Evolutionary conservation across 2,113 vertebrate genomes (phyloP).

Genomic region (Tachycineta bicolor): DNA sequence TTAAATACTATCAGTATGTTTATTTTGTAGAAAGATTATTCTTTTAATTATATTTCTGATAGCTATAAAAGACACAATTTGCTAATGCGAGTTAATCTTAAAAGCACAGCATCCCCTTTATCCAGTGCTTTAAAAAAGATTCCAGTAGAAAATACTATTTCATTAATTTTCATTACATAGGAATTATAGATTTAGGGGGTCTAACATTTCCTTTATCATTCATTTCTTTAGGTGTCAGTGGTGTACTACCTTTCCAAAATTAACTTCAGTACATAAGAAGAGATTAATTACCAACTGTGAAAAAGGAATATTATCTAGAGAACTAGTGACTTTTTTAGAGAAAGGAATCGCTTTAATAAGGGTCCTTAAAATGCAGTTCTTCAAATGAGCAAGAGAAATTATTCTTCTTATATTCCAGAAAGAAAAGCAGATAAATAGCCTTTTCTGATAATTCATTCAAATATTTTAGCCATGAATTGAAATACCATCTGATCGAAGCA

Average conservation of each 20-base stretch:
- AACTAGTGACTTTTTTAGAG: neutral
- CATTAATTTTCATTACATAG: conserved; percentile 54
- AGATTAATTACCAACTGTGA: conserved; percentile 9
- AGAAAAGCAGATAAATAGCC: neutral
- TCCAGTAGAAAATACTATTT: conserved; percentile 32
- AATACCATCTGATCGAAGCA: neutral
- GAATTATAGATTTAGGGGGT: conserved; percentile 49
- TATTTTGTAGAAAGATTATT: conserved; percentile 42
- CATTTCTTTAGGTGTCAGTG: conserved; percentile 59
- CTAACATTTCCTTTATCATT: conserved; percentile 55
- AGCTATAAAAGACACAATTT: conserved; percentile 42
- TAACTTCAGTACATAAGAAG: conserved; percentile 22
- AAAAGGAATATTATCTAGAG: neutral
- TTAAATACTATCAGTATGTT: neutral
- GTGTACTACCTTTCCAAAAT: conserved; percentile 54
- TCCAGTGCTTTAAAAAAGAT: conserved; percentile 23
- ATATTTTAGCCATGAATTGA: neutral
- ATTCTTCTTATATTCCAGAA: conserved; percentile 14
- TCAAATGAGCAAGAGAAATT: neutral
- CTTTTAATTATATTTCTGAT: conserved; percentile 68
- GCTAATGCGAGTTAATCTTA: conserved; percentile 43
- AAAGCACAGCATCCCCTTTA: conserved; percentile 50
- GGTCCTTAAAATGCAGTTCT: neutral
- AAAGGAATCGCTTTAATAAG: neutral
- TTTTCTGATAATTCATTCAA: neutral